phyloP scores from a whole-genome alignment of 2,888 invertebrate species.

The Trissoscelio sp. region DNA sequence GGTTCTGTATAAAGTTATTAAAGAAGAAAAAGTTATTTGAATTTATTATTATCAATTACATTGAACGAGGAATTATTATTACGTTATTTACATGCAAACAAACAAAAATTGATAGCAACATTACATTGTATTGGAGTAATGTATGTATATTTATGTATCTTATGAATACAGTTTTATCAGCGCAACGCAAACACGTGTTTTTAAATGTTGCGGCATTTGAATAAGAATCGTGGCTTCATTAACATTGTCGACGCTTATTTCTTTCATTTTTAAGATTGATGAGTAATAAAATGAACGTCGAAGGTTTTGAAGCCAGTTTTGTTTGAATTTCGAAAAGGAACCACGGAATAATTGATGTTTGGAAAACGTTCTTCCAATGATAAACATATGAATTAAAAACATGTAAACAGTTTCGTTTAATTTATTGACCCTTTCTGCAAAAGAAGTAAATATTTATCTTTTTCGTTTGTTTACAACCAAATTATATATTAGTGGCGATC shows the following conservation, averaged over 20 bases:
- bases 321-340: conserved; percentile 7
- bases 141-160: conserved; percentile 55
- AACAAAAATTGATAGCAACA: conserved; percentile 26
- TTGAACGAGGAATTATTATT: conserved; percentile 5
- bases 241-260: conserved; percentile 29
- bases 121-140: conserved; percentile 18
- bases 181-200: conserved; percentile 25
- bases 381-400: no score
- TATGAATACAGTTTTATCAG: conserved; percentile 34
- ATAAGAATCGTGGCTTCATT: conserved; percentile 51
- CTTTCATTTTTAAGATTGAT: conserved; percentile 43
- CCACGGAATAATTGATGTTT: conserved; percentile 5
- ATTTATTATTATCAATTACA: no score
- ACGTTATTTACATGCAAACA: conserved; percentile 32
- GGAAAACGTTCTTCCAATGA: not conserved
- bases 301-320: conserved; percentile 6
- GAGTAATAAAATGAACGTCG: conserved; percentile 26
- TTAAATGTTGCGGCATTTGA: conserved; percentile 36
- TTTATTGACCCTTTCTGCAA: no score
- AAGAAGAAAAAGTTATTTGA: no score
- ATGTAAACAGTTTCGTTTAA: no score
- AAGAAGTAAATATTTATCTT: no score
- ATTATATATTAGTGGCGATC: no score
- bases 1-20: no score
- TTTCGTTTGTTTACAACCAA: no score